Evolutionary conservation across 2,113 vertebrate species (phyloP).

Genomic region (Stomatorhinus ivindoensis): DNA sequence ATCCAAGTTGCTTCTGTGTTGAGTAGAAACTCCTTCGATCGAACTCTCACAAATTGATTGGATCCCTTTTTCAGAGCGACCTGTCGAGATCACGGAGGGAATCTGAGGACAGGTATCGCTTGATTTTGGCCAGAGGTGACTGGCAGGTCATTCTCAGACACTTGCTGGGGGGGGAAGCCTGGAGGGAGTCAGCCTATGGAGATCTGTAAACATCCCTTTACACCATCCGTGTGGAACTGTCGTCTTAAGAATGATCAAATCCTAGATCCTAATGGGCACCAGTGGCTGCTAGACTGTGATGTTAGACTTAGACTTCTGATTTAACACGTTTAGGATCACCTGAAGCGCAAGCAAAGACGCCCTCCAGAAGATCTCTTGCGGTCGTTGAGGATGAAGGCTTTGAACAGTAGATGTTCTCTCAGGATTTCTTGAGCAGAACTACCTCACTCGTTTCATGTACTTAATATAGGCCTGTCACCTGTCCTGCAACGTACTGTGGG

Average conservation of each 20-base stretch:
- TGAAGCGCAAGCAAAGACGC: not conserved
- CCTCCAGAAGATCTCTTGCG: not conserved
- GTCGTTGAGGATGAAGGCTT: not conserved
- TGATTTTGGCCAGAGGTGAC: not conserved
- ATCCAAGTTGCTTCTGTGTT: not conserved
- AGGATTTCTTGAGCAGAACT: not conserved
- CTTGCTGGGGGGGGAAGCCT: not conserved
- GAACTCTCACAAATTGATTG: not conserved
- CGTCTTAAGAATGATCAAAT: slow-evolving; percentile 18
- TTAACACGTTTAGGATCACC: not conserved
- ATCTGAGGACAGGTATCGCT: not conserved
- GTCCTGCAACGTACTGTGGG: not conserved
- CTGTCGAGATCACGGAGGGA: not conserved
- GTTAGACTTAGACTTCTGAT: not conserved
- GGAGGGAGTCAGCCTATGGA: not conserved
- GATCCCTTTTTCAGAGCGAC: not conserved
- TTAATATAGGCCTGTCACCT: not conserved
- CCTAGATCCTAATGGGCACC: slow-evolving; percentile 4
- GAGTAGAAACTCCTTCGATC: not conserved
- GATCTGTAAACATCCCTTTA: slow-evolving; percentile 9
- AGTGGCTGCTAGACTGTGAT: not conserved
- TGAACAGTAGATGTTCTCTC: not conserved
- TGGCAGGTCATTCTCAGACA: not conserved
- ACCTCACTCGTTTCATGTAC: not conserved
- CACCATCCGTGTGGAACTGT: not conserved